Conservation (phyloP, 2,888 invertebrate genomes). For the Loripinus fragilis region DNA sequence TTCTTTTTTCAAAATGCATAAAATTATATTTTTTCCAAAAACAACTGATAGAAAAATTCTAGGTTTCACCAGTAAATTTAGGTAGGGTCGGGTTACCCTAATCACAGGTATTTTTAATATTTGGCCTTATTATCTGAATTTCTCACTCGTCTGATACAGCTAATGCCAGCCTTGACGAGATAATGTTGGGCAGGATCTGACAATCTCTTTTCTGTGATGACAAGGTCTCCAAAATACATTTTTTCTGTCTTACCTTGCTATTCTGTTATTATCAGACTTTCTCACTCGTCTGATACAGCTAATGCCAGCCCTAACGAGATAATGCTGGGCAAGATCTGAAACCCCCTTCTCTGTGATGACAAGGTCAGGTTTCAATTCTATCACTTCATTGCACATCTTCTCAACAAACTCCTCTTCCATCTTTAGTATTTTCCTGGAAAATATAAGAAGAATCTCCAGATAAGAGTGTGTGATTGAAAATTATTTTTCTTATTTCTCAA, state of each 20-base stretch:
- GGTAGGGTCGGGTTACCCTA: no score
- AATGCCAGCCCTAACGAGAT: slow-evolving; percentile 86
- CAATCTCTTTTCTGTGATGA: slow-evolving; percentile 99
- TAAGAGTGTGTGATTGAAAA: no score
- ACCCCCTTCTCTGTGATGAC: slow-evolving; percentile 99
- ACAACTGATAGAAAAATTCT: no score
- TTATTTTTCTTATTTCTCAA: no score
- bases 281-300: slow-evolving; percentile 89
- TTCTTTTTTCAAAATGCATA: no score
- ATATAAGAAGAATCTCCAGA: neutral
- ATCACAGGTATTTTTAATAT: no score
- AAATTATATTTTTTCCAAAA: no score
- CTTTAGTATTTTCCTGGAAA: slow-evolving; percentile 92
- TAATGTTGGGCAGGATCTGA: slow-evolving; percentile 87
- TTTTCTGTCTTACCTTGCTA: slow-evolving; percentile 89
- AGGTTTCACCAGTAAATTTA: no score
- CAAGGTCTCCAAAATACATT: no score
- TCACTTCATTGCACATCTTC: slow-evolving; percentile 94
- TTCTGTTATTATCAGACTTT: slow-evolving; percentile 98
- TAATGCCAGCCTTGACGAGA: slow-evolving; percentile 86
- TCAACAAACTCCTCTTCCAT: slow-evolving; percentile 98
- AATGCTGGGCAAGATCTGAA: slow-evolving; percentile 87
- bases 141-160: slow-evolving; percentile 89
- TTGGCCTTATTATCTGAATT: slow-evolving; percentile 99
- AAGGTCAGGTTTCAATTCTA: slow-evolving; percentile 96